These are phyloP conservation scores for Melopsittacus undulatus DNA, from an alignment of 2,797 vertebrate species.

Conservation along the genomic window DNA sequence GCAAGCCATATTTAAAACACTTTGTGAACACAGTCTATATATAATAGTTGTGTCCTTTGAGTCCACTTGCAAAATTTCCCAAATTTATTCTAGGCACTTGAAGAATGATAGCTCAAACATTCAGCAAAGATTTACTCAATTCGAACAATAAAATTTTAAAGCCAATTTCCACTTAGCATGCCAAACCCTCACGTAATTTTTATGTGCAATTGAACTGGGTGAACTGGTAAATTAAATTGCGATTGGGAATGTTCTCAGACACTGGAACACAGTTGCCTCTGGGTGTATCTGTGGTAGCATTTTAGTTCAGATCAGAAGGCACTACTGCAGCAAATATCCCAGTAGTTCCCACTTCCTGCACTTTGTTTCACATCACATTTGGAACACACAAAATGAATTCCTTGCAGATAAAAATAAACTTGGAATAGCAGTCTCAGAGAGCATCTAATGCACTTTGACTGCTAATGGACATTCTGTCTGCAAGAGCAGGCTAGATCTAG, in stretches of 20 bases:
- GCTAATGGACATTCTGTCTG: constrained; percentile 13
- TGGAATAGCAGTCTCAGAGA: background rate
- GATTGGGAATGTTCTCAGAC: constrained; percentile 2
- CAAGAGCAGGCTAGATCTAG: background rate
- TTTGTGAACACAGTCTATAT: background rate
- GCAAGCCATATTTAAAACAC: background rate
- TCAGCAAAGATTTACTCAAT: constrained; percentile 15
- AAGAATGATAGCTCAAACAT: constrained; percentile 37
- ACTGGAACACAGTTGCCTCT: background rate
- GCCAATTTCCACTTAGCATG: constrained; percentile 3
- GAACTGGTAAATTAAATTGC: constrained; percentile 39
- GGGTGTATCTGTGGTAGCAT: background rate
- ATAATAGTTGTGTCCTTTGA: background rate
- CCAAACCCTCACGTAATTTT: constrained; percentile 11
- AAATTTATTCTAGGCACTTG: constrained; percentile 34
- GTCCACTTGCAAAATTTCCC: background rate
- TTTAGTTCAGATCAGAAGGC: constrained; percentile 11
- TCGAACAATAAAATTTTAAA: constrained; percentile 47
- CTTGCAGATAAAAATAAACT: constrained; percentile 63
- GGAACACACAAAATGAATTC: constrained; percentile 52
- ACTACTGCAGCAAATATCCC: constrained; percentile 12
- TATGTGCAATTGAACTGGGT: constrained; percentile 15
- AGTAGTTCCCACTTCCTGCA: constrained; percentile 16
- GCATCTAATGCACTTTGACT: constrained; percentile 27
- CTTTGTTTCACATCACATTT: constrained; percentile 43